A percentile compares a stretch with the other conserved stretches of the same genome.
Conservation (phyloP, 1,140 invertebrate genomes). For the Cydia splendana region DNA sequence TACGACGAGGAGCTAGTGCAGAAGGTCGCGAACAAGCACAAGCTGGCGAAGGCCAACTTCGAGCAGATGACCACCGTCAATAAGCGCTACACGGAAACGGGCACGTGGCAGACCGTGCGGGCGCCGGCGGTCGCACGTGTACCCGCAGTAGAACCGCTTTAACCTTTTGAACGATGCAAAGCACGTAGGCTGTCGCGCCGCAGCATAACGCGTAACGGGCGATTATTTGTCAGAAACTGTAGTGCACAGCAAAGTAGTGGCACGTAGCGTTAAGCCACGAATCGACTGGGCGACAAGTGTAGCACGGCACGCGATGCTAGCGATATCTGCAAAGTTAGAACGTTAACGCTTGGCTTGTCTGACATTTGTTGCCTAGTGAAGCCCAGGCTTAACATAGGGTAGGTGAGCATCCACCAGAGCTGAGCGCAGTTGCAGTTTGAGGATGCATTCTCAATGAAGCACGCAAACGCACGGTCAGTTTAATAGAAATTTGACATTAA, state of each 20-base stretch:
- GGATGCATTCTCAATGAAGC: too few species aligned
- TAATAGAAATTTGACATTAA: too few species aligned
- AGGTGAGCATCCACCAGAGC: too few species aligned
- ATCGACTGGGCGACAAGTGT: not conserved
- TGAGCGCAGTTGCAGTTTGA: too few species aligned
- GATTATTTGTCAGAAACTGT: not conserved
- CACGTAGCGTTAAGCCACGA: not conserved
- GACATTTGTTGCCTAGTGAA: too few species aligned
- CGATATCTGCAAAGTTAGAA: too few species aligned
- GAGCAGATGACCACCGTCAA: conserved; percentile 66
- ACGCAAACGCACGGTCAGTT: too few species aligned
- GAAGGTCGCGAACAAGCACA: conserved; percentile 70
- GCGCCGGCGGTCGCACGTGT: conserved; percentile 58
- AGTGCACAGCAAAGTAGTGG: not conserved
- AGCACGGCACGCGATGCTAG: not conserved
- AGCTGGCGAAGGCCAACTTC: conserved; percentile 73
- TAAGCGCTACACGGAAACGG: conserved; percentile 65
- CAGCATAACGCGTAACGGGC: not conserved
- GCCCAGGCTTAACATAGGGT: too few species aligned
- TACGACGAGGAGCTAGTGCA: conserved; percentile 80
- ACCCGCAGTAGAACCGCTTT: conserved; percentile 53
- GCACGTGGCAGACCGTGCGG: conserved; percentile 62
- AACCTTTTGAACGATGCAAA: not conserved
- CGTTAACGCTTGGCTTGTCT: too few species aligned
- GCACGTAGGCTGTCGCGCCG: not conserved